phyloP scores from a whole-genome alignment of 2,888 invertebrate species.

The Tetrapedia diversipes region DNA sequence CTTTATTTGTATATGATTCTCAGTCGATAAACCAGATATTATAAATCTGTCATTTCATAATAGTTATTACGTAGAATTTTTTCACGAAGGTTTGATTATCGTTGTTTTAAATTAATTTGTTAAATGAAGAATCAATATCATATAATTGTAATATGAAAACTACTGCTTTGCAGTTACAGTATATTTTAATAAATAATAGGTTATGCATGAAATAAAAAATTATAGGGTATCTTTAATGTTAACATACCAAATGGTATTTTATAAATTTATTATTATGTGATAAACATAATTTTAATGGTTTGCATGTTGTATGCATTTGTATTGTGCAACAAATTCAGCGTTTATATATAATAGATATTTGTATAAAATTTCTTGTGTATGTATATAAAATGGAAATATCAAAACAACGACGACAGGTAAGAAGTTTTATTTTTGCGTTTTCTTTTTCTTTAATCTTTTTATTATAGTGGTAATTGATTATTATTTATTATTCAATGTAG shows the following conservation, averaged over 20 bases:
- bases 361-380: conserved; percentile 9
- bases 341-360: conserved; percentile 16
- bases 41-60: neutral
- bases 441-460: neutral
- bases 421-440: conserved; percentile 23
- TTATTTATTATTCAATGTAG: neutral
- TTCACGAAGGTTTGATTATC: neutral
- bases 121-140: neutral
- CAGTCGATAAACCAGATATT: neutral
- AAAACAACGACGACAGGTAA: conserved; percentile 72
- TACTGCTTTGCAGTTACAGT: conserved; percentile 17
- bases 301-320: neutral
- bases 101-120: neutral
- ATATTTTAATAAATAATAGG: conserved; percentile 35
- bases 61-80: conserved; percentile 7
- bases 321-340: conserved; percentile 5
- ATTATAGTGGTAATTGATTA: neutral
- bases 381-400: conserved; percentile 71
- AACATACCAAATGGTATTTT: conserved; percentile 11
- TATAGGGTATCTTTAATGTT: conserved; percentile 6
- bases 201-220: conserved; percentile 35
- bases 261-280: conserved; percentile 14
- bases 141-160: conserved; percentile 16
- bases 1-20: neutral
- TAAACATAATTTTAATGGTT: conserved; percentile 16